Percentiles rank a stretch among this genome's conserved stretches.
phyloP scores from a whole-genome alignment of 1,140 invertebrate genomes.

The Lepidurus couesii region DNA sequence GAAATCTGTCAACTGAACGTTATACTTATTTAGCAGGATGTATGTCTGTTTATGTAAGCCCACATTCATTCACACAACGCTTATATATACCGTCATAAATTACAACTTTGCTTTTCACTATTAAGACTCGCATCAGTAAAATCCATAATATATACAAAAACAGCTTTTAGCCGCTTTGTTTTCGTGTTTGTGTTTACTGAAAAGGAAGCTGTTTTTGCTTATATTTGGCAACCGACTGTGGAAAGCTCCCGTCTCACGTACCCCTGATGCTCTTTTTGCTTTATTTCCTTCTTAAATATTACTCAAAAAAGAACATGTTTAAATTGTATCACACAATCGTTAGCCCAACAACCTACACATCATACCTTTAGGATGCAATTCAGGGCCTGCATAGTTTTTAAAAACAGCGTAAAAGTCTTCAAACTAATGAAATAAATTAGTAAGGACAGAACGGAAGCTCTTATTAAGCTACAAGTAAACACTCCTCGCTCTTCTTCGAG shows the following conservation, averaged over 20 bases:
- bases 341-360: neutral
- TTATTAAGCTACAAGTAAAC: too few species aligned
- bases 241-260: neutral
- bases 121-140: neutral
- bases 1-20: too few species aligned
- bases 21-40: neutral
- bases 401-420: neutral
- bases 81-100: neutral
- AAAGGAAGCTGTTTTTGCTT: slow-evolving; percentile 19
- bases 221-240: neutral
- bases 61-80: neutral
- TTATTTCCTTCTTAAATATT: too few species aligned
- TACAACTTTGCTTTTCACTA: neutral
- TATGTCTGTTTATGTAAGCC: neutral
- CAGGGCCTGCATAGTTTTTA: neutral
- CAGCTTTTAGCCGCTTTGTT: neutral
- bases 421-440: neutral
- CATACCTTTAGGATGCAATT: neutral
- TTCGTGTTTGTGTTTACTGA: neutral
- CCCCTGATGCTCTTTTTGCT: too few species aligned
- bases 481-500: neutral
- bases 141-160: neutral
- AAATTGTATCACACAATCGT: neutral
- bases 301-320: too few species aligned
- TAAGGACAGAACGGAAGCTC: too few species aligned